A percentile compares a stretch with the other conserved stretches of the same genome.
These are phyloP conservation scores for Plagiodera versicolora DNA, from an alignment of 2,888 invertebrate species.

Conservation along the genomic window DNA sequence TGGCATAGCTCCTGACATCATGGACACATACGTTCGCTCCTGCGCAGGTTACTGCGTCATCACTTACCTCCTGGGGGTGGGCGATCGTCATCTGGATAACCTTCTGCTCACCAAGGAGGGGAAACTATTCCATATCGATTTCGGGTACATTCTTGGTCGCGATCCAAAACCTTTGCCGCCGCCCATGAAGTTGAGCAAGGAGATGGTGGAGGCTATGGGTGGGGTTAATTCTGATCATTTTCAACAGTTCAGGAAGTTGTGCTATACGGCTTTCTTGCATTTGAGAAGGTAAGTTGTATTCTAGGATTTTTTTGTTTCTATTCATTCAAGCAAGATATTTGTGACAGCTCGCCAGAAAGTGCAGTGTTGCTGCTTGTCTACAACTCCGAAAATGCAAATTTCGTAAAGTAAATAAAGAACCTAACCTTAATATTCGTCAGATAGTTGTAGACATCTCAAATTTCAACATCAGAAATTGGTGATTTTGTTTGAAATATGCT, in stretches of 20 bases:
- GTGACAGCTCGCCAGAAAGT: too few species aligned
- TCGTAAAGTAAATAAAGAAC: too few species aligned
- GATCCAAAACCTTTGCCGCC: conserved; percentile 99
- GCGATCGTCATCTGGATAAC: conserved; percentile 97
- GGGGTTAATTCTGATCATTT: conserved; percentile 89
- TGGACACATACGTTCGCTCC: conserved; percentile 96
- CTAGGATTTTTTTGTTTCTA: too few species aligned
- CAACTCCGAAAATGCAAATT: too few species aligned
- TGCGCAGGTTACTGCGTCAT: conserved; percentile 99
- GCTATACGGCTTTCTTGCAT: conserved; percentile 95
- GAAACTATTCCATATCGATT: conserved; percentile 95
- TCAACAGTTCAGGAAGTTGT: conserved; percentile 90
- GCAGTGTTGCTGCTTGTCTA: too few species aligned
- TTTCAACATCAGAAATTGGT: too few species aligned
- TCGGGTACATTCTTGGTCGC: conserved; percentile 95
- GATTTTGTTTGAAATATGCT: too few species aligned
- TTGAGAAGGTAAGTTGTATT: conserved; percentile 69
- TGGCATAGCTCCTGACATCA: conserved; percentile 89
- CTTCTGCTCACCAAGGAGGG: conserved; percentile 88
- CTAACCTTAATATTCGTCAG: too few species aligned
- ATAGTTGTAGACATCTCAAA: too few species aligned
- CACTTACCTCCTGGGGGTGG: conserved; percentile 95
- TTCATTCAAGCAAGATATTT: too few species aligned
- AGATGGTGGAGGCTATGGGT: conserved; percentile 99
- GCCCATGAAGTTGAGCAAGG: conserved; percentile 97